Base-by-base conservation (phyloP, 1,140 invertebrate genomes). In the Chymomyza costata region DNA sequence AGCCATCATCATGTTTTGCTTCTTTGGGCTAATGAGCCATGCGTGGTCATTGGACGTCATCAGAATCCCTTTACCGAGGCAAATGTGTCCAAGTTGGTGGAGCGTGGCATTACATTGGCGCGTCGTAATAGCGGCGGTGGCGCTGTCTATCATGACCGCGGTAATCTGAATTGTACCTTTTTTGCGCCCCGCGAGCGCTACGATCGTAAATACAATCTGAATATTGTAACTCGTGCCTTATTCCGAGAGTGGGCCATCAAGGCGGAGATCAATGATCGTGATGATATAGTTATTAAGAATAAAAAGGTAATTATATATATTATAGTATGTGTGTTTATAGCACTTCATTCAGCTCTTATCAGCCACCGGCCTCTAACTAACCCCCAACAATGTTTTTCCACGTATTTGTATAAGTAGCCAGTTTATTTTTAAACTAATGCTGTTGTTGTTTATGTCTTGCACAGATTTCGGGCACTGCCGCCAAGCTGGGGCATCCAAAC, bases 21-120 rank as follows among this genome's bases (percentile, higher is more conserved):
- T 68, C 85, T 98, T 31, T 99, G 96, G 95, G 88, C 91, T 40
- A 99, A 98, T 87, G 88, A 92, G 63, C 96, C 97, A 0, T 94
- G 94, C 83, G 94, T 99, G 39, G 97, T 99, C 0, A 93, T 99
- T 81, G 98, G 98, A 1, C 89, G 95, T 30, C 95, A 99, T 87
- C 97, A 99, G 86, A 99, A 99, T 87, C 95, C 97, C 1, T 99
- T 97, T 93, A 83, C 92, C 13, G 97, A 99, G 86, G 91, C 93
- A 1, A 94, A 98, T 83, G 84, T 95, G 0, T 86, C 89, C 2
- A 87, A 87, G 21, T 65, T 93, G 14, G 82, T 88, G 37, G 88
- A 90, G 21, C 86, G 88, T 15, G 90, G 89, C 11, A 90, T 97
- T 35, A 85, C 89, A 1, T 65, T 98, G 11, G 97, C 92, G 0